These are phyloP conservation scores for Numenius arquata DNA, from an alignment of 2,113 vertebrate species.

Conservation along the genomic window DNA sequence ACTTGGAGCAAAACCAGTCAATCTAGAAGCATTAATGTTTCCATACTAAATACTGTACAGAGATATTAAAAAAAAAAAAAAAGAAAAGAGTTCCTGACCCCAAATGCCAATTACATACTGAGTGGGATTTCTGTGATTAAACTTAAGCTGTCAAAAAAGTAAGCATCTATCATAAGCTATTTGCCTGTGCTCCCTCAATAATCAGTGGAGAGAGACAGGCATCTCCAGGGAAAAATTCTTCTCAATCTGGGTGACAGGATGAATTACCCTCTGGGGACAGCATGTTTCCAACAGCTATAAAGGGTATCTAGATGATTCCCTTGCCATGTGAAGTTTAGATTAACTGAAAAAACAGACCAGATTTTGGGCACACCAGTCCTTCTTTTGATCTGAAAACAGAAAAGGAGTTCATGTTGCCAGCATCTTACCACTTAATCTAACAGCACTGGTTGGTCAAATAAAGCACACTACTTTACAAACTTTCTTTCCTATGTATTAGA, in stretches of 20 bases:
- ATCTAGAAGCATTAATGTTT: not conserved
- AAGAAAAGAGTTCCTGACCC: not conserved
- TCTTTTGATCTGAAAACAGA: not conserved
- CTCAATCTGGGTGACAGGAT: not conserved
- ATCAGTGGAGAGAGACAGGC: not conserved
- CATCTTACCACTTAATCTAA: not conserved
- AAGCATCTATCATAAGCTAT: not conserved
- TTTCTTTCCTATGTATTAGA: not conserved
- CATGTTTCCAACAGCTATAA: not conserved
- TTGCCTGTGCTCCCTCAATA: not conserved
- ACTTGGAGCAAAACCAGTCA: not conserved
- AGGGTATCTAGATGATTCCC: not conserved
- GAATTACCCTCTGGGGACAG: not conserved
- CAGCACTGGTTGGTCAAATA: not conserved
- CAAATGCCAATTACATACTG: not conserved
- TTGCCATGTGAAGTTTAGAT: not conserved
- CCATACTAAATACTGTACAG: not conserved
- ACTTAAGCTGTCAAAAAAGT: not conserved
- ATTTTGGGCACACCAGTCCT: not conserved
- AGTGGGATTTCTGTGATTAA: not conserved
- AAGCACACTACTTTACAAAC: not conserved
- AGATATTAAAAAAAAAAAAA: not conserved
- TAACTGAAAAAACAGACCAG: not conserved
- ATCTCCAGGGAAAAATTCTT: not conserved
- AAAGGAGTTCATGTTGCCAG: not conserved